Base-by-base conservation (phyloP, 2,113 vertebrate genomes). In the Syrrhaptes paradoxus region DNA sequence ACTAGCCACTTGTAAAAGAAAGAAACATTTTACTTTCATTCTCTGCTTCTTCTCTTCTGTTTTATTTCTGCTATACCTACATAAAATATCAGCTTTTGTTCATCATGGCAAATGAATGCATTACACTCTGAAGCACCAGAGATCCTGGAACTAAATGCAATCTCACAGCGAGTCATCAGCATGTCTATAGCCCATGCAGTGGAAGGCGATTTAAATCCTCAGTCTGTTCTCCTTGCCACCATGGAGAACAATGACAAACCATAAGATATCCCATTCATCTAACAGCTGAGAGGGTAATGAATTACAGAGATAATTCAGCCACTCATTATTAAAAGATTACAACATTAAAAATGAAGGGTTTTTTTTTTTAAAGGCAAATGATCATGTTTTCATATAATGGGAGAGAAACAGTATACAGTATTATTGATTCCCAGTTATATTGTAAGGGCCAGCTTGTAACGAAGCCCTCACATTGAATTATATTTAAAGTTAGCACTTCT, bases 171-270 rank as follows among this genome's bases (percentile, higher is more conserved):
- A 96, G 90, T 65, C 91, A 96, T 84, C 82, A 85, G 76, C 70
- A 82, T 51, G 71, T 48, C 68, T 67, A 22, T 68, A 93, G 95
- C 95, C 88, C 85, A 85, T 95, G 95, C 45, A 73, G 83, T 24
- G 84, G 93, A 95, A 96, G 84, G 91, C 19, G 11, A 97, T 96
- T 97, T 95, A 97, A 94, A 96, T 94, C 96, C 68, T 75, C 82
- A 96, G 62, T 70, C 84, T 97, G 88, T 66, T 96, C 89, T 96
- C 76, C 72, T 46, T 72, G 83, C 74, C 63, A 81, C 94, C 93
- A 68, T n/a, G 75, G 93, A 97, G 92, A 97, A 93, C 96, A 97
- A 97, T 92, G 96, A 94, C 88, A 97, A 92, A 93, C 80, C 85
- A 89, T 89, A 97, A 96, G 94, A 91, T 65, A 96, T 62, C 91